Evolutionary conservation across 2,888 invertebrate genomes (phyloP).

Genomic region (Osedax fenrisi): DNA sequence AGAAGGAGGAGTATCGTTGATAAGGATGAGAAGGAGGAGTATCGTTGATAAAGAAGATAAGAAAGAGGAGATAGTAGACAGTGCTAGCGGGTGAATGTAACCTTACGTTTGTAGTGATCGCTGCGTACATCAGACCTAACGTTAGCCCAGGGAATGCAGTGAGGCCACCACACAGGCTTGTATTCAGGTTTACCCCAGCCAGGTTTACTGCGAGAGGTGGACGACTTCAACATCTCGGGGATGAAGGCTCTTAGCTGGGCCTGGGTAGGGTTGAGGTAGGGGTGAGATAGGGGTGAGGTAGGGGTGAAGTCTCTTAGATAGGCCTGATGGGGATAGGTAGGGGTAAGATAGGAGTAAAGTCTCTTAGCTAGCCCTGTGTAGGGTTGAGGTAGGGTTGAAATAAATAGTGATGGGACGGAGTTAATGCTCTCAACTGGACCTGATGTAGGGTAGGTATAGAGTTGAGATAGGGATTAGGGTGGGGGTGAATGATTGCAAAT

Average conservation of each 20-base stretch:
- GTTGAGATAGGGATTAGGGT: too few species aligned
- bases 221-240: slow-evolving; percentile 91
- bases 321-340: background rate
- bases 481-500: too few species aligned
- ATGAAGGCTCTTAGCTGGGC: slow-evolving; percentile 90
- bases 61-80: too few species aligned
- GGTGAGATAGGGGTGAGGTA: background rate
- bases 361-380: background rate
- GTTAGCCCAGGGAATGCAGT: slow-evolving; percentile 93
- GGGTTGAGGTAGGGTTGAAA: too few species aligned
- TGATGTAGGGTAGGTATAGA: too few species aligned
- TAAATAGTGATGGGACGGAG: too few species aligned
- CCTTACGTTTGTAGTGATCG: slow-evolving; percentile 92
- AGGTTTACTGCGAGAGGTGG: slow-evolving; percentile 83
- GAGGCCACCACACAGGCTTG: slow-evolving; percentile 93
- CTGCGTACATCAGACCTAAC: slow-evolving; percentile 89
- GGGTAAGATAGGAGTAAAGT: background rate
- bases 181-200: slow-evolving; percentile 94
- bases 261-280: slow-evolving; percentile 38
- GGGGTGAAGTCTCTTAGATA: background rate
- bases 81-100: slow-evolving; percentile 44
- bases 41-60: too few species aligned
- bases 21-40: too few species aligned
- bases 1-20: too few species aligned
- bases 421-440: too few species aligned